These are phyloP conservation scores for Cotesia congregata DNA, from an alignment of 2,888 invertebrate species.

Conservation along the genomic window DNA sequence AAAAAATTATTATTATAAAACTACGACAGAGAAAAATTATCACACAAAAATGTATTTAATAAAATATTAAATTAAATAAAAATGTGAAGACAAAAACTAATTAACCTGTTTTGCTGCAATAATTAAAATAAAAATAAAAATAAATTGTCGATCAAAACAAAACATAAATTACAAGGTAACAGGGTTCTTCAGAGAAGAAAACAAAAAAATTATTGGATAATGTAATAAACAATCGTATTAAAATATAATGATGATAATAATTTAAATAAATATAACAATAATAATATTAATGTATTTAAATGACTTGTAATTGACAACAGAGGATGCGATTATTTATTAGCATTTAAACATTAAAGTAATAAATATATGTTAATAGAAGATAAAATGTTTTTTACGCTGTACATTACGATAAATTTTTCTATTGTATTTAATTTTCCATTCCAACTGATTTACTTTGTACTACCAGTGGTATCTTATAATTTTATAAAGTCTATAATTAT, in stretches of 20 bases:
- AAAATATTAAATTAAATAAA: neutral
- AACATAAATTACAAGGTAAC: neutral
- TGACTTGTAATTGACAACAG: neutral
- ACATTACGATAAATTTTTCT: neutral
- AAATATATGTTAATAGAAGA: neutral
- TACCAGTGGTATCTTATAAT: neutral
- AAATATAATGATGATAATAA: neutral
- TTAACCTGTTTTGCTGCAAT: neutral
- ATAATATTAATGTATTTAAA: neutral
- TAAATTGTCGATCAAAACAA: neutral
- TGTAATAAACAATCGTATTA: neutral
- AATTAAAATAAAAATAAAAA: neutral
- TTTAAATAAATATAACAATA: neutral
- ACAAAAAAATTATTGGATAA: neutral
- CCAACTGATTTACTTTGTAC: neutral
- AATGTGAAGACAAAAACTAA: neutral
- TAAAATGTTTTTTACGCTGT: neutral
- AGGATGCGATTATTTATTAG: neutral
- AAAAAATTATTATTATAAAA: too few species aligned
- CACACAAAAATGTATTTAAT: too few species aligned
- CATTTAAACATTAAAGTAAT: neutral
- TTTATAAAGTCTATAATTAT: neutral
- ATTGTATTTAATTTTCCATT: neutral
- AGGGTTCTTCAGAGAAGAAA: neutral
- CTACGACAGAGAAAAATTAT: too few species aligned